phyloP scores from a whole-genome alignment of 2,113 vertebrate genomes.

The Stegostoma tigrinum region DNA sequence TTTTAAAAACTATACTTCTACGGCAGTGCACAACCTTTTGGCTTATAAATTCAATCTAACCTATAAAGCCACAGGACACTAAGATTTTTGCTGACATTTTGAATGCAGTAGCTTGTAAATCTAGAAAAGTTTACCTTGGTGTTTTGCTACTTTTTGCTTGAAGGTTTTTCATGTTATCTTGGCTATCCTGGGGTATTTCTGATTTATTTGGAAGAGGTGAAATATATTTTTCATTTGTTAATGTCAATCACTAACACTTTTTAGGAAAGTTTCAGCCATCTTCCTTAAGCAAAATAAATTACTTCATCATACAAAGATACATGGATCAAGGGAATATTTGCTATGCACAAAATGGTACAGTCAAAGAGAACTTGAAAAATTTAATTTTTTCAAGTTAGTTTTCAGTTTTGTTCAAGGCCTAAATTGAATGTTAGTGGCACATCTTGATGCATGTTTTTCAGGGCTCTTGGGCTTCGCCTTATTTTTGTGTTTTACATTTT shows the following conservation, averaged over 20 bases:
- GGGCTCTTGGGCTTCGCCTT: neutral
- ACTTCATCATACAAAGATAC: neutral
- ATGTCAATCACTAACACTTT: neutral
- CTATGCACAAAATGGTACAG: neutral
- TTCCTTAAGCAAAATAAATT: neutral
- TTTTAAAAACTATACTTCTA: neutral
- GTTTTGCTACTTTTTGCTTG: neutral
- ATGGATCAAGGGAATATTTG: neutral
- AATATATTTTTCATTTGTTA: neutral
- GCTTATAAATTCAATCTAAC: neutral
- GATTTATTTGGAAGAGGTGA: neutral
- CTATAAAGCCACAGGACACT: neutral
- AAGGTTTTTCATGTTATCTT: neutral
- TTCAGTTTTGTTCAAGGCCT: neutral
- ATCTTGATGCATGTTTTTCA: neutral
- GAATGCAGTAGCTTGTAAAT: neutral
- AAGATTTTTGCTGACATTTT: neutral
- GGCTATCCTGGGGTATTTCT: neutral
- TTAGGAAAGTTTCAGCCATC: neutral
- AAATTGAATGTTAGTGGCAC: neutral
- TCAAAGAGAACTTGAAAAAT: neutral
- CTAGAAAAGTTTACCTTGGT: neutral
- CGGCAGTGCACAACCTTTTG: neutral
- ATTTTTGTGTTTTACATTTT: neutral
- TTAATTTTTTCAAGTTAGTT: neutral